These are phyloP conservation scores for Galerucella nymphaeae DNA, from an alignment of 2,888 invertebrate species.

Conservation along the genomic window DNA sequence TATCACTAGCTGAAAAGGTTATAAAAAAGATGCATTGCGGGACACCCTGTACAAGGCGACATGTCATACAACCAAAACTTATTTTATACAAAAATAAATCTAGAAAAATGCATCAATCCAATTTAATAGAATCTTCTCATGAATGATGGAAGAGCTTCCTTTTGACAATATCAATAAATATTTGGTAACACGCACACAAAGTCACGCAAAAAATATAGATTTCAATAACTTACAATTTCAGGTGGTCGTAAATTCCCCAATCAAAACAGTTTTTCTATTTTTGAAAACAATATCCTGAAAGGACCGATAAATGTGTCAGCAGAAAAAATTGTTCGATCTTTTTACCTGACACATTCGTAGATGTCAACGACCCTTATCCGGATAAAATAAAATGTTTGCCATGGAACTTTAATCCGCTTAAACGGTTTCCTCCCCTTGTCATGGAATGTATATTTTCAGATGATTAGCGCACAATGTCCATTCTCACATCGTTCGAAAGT, in stretches of 20 bases:
- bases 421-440: background rate
- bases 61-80: too few species aligned
- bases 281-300: background rate
- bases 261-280: background rate
- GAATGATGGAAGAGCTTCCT: background rate
- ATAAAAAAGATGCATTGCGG: too few species aligned
- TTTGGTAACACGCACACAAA: background rate
- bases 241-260: background rate
- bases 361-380: too few species aligned
- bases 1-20: too few species aligned
- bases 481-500: background rate
- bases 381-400: too few species aligned
- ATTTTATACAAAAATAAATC: too few species aligned
- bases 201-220: background rate
- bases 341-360: too few species aligned
- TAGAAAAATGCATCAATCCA: too few species aligned
- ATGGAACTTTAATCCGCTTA: slow-evolving; percentile 4
- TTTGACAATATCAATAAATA: background rate
- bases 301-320: background rate
- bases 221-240: background rate
- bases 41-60: too few species aligned
- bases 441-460: background rate
- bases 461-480: background rate
- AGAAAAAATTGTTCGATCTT: background rate
- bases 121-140: background rate